Percentiles rank a stretch among this genome's conserved stretches.
Conservation (phyloP, 2,113 vertebrate genomes). For the Odocoileus hemionus region DNA sequence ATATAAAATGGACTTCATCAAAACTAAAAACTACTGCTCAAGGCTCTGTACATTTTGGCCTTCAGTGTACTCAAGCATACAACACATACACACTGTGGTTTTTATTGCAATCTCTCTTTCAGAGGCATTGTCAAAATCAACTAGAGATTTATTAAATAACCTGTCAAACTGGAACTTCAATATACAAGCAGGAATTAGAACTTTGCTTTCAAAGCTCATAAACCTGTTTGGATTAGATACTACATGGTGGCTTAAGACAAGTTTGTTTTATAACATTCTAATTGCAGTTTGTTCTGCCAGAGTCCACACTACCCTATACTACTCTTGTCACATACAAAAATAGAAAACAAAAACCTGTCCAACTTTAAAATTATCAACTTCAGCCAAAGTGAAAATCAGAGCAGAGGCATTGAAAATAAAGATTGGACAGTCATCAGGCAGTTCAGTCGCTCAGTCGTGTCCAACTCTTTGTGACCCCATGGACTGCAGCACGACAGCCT, state of each 20-base stretch:
- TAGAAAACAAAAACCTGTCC: neutral
- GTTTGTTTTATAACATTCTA: neutral
- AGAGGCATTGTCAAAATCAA: neutral
- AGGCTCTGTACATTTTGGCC: neutral
- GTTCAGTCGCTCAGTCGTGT: neutral
- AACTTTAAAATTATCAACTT: neutral
- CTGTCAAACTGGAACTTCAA: neutral
- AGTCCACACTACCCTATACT: neutral
- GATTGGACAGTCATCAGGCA: neutral
- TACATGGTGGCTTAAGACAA: neutral
- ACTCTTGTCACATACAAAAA: neutral
- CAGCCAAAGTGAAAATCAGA: neutral
- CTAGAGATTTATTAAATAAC: neutral
- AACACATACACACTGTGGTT: neutral
- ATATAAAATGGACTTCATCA: neutral
- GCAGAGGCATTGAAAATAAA: neutral
- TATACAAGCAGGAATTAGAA: neutral
- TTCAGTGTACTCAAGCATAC: neutral
- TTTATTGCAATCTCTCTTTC: neutral
- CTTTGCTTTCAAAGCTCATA: neutral
- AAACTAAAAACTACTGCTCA: neutral
- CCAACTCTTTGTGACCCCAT: neutral
- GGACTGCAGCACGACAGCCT: neutral
- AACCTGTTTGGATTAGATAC: neutral
- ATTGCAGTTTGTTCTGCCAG: slow-evolving; percentile 8